These are phyloP conservation scores for Corythornis cristatus DNA, from an alignment of 2,113 vertebrate genomes.

Conservation along the genomic window DNA sequence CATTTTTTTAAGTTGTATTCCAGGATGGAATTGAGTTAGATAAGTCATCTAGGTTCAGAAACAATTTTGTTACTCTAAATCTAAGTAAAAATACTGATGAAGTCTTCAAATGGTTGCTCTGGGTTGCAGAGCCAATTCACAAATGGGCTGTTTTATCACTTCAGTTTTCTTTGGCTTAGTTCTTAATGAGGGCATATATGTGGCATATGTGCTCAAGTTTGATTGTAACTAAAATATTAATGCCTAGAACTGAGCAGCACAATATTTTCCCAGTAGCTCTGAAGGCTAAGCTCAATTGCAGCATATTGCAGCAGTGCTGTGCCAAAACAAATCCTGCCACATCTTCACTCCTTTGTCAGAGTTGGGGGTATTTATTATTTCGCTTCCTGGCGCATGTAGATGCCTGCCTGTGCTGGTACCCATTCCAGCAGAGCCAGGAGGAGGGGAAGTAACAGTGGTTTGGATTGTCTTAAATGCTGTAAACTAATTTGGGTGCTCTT, in stretches of 20 bases:
- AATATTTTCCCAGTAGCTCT: neutral
- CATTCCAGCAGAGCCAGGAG: neutral
- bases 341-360: neutral
- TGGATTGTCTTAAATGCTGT: neutral
- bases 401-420: neutral
- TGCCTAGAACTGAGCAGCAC: neutral
- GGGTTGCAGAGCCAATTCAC: neutral
- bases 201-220: neutral
- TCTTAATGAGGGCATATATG: conserved; percentile 11
- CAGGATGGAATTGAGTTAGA: neutral
- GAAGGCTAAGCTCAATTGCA: neutral
- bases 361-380: neutral
- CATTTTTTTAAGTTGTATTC: neutral
- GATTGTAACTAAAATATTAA: neutral
- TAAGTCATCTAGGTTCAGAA: neutral
- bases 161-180: conserved; percentile 21
- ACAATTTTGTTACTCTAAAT: neutral
- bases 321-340: neutral
- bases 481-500: neutral
- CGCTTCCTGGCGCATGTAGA: neutral
- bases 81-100: neutral
- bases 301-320: neutral
- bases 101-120: neutral
- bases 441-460: neutral
- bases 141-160: neutral